Evolutionary conservation across 1,140 invertebrate genomes (phyloP).

Genomic region (Drosophila ogumai): DNA sequence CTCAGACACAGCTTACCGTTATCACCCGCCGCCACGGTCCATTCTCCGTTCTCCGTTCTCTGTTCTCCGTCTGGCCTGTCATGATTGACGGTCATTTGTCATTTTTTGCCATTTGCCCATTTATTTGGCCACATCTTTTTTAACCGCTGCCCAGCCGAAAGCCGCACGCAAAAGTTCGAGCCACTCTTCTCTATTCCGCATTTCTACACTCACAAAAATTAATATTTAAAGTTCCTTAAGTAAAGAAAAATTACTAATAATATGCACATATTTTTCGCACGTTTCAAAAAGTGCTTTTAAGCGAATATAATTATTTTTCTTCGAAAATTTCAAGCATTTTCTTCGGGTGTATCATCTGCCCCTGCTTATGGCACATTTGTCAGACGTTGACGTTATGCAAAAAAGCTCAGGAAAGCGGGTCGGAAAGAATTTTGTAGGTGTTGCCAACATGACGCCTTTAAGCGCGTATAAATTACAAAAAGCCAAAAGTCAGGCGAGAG

Average conservation of each 20-base stretch:
- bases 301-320: background rate
- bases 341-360: slow-evolving; percentile 1
- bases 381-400: slow-evolving; percentile 80
- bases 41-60: background rate
- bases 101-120: slow-evolving; percentile 80
- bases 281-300: no score
- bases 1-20: slow-evolving; percentile 75
- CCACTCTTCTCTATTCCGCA: slow-evolving; percentile 2
- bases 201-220: background rate
- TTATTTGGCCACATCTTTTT: slow-evolving; percentile 82
- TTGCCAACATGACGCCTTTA: slow-evolving; percentile 81
- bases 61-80: slow-evolving; percentile 67
- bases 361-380: slow-evolving; percentile 82
- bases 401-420: slow-evolving; percentile 51
- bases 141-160: slow-evolving; percentile 64
- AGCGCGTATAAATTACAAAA: slow-evolving; percentile 81
- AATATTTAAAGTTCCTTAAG: no score
- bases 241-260: no score
- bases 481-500: slow-evolving; percentile 67
- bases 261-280: no score
- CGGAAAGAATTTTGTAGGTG: slow-evolving; percentile 73
- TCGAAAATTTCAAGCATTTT: background rate
- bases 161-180: slow-evolving; percentile 72
- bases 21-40: slow-evolving; percentile 34
- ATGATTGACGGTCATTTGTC: slow-evolving; percentile 85